Percentiles rank a stretch among this genome's conserved stretches.
Evolutionary conservation across 2,888 invertebrate genomes (phyloP).

Genomic region (Melieria picta): DNA sequence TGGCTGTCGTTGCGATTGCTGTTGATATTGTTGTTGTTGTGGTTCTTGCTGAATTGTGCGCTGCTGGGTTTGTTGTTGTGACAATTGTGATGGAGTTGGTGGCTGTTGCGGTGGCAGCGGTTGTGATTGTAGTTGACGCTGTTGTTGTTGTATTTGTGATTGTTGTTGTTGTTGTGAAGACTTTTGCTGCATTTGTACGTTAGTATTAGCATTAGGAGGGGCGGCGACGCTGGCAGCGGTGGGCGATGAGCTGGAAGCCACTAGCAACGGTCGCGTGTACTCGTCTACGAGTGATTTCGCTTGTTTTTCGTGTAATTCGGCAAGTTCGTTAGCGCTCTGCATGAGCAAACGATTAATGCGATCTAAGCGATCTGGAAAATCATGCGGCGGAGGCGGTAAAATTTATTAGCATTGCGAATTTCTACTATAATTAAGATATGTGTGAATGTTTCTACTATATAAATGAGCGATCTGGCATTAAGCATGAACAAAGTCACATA

Average conservation of each 20-base stretch:
- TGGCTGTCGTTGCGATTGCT: slow-evolving; percentile 32
- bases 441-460: too few relatives aligned
- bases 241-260: background rate
- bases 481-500: too few relatives aligned
- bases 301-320: background rate
- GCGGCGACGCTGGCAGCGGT: background rate
- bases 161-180: slow-evolving; percentile 4
- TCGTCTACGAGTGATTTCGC: background rate
- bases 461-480: too few relatives aligned
- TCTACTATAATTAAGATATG: too few relatives aligned
- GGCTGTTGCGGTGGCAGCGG: slow-evolving; percentile 4
- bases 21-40: slow-evolving; percentile 26
- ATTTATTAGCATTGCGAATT: too few relatives aligned
- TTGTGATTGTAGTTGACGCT: slow-evolving; percentile 8
- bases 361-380: slow-evolving; percentile 22
- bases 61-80: slow-evolving; percentile 17
- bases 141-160: slow-evolving; percentile 15
- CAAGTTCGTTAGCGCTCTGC: slow-evolving; percentile 5
- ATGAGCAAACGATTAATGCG: slow-evolving; percentile 28
- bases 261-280: too few relatives aligned
- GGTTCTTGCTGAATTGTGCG: background rate
- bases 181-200: background rate
- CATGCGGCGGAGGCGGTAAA: too few relatives aligned
- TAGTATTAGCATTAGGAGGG: slow-evolving; percentile 20
- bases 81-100: slow-evolving; percentile 18